Evolutionary conservation across 2,888 invertebrate species (phyloP).

Genomic region (Ctena decussata): DNA sequence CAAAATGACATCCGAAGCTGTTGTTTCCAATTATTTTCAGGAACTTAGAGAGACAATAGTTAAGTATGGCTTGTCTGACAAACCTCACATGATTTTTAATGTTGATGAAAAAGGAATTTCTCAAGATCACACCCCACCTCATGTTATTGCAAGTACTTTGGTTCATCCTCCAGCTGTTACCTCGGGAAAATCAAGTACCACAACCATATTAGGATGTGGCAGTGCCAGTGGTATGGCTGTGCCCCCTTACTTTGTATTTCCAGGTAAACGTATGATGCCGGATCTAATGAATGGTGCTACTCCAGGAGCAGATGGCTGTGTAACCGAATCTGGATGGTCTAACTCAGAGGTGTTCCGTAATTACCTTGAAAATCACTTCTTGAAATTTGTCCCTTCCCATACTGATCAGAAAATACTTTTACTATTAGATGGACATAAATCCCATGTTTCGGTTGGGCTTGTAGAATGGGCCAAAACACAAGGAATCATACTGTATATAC

Average conservation of each 20-base stretch:
- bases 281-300: neutral
- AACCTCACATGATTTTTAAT: slow-evolving; percentile 14
- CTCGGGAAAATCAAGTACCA: slow-evolving; percentile 11
- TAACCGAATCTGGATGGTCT: slow-evolving; percentile 24
- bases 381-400: neutral
- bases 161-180: slow-evolving; percentile 10
- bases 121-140: slow-evolving; percentile 3
- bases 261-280: slow-evolving; percentile 17
- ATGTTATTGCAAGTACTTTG: neutral
- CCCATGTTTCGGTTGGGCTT: slow-evolving; percentile 29
- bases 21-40: slow-evolving; percentile 21
- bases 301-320: slow-evolving; percentile 2
- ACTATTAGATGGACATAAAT: slow-evolving; percentile 17
- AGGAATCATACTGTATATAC: slow-evolving; percentile 31
- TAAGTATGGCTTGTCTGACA: slow-evolving; percentile 1
- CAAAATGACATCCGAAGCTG: slow-evolving; percentile 19
- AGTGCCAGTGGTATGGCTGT: slow-evolving; percentile 29
- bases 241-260: slow-evolving; percentile 32
- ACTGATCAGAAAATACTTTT: neutral
- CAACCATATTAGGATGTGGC: slow-evolving; percentile 31
- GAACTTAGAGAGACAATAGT: neutral
- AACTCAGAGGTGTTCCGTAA: slow-evolving; percentile 18
- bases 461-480: slow-evolving; percentile 34
- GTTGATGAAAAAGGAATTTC: slow-evolving; percentile 26
- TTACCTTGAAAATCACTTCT: slow-evolving; percentile 1